Conservation (phyloP, 2,113 vertebrate genomes). For the Gopherus evgoodei region DNA sequence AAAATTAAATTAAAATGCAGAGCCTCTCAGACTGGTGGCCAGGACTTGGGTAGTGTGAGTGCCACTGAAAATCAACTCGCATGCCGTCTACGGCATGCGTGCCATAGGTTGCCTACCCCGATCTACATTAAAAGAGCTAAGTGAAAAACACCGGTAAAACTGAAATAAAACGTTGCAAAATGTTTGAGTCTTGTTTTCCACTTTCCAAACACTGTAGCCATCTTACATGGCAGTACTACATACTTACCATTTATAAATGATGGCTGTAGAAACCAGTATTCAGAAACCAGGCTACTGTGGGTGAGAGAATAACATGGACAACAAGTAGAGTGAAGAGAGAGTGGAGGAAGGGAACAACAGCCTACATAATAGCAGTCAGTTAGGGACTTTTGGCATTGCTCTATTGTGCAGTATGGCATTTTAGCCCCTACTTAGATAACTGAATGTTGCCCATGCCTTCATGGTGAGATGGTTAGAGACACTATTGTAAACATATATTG, state of each 20-base stretch:
- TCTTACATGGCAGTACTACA: not conserved
- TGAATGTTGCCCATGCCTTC: not conserved
- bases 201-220: not conserved
- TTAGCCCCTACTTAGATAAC: slow-evolving; percentile 20
- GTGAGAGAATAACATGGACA: not conserved
- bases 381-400: not conserved
- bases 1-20: too few species aligned
- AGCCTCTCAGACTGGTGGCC: too few species aligned
- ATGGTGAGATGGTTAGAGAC: not conserved
- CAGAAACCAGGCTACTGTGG: not conserved
- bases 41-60: too few species aligned
- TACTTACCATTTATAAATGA: not conserved
- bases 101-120: too few species aligned
- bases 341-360: not conserved
- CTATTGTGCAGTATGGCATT: not conserved
- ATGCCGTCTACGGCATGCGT: too few species aligned
- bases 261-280: not conserved
- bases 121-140: not conserved
- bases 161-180: not conserved
- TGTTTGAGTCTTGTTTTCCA: not conserved
- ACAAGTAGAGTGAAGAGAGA: not conserved
- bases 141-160: not conserved
- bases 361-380: not conserved
- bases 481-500: not conserved
- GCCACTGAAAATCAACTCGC: too few species aligned